phyloP scores from a whole-genome alignment of 2,113 vertebrate genomes.

The Rhinolophus sinicus region DNA sequence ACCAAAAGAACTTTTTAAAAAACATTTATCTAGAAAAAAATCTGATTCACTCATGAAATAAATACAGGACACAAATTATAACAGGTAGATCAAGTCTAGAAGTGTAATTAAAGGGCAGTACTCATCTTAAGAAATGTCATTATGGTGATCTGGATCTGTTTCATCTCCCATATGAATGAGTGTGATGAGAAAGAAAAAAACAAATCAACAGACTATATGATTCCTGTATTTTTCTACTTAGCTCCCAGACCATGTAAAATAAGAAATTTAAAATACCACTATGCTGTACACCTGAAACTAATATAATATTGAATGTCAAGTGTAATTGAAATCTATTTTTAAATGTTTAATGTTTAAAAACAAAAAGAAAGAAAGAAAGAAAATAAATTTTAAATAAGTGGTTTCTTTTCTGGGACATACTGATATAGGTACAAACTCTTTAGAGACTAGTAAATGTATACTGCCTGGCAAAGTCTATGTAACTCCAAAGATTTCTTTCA shows the following conservation, averaged over 20 bases:
- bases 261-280: background rate
- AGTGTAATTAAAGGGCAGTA: conserved; percentile 41
- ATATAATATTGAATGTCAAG: background rate
- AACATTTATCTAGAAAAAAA: background rate
- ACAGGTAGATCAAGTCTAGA: conserved; percentile 28
- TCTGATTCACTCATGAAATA: conserved; percentile 24
- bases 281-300: background rate
- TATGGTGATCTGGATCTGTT: conserved; percentile 19
- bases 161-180: conserved; percentile 50
- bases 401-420: background rate
- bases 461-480: background rate
- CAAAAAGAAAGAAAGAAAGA: background rate
- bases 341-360: background rate
- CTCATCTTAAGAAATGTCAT: conserved; percentile 38
- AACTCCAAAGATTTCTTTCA: background rate
- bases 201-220: background rate
- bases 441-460: background rate
- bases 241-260: conserved; percentile 34
- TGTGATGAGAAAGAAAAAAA: background rate
- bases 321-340: background rate
- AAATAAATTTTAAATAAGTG: background rate
- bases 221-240: conserved; percentile 34
- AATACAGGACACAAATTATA: conserved; percentile 32
- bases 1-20: conserved; percentile 34
- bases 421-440: background rate